A percentile compares a stretch with the other conserved stretches of the same genome.
phyloP scores from a whole-genome alignment of 2,888 invertebrate species.

The Trissonchulus sp. region DNA sequence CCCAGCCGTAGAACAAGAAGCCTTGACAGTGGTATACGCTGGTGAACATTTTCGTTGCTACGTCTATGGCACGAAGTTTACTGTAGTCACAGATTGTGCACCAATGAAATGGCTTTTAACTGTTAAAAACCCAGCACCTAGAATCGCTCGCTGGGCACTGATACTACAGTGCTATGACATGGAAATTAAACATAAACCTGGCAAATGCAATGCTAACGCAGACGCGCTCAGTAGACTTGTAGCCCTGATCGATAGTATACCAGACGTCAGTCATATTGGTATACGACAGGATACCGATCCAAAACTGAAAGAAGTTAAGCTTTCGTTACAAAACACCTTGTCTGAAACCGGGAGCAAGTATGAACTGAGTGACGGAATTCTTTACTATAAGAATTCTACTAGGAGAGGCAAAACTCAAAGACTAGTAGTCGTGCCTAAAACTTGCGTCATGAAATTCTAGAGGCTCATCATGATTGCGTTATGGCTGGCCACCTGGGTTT shows the following conservation, averaged over 20 bases:
- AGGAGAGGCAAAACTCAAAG: no score
- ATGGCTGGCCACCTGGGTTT: constrained; percentile 39
- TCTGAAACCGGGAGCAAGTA: no score
- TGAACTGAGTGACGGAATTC: neutral
- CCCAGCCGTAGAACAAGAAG: no score
- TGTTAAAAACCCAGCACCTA: neutral
- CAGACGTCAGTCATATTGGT: no score
- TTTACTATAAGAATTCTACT: neutral
- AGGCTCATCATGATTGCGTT: constrained; percentile 29
- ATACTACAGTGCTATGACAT: constrained; percentile 7
- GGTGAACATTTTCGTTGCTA: constrained; percentile 27
- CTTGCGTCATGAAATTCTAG: neutral
- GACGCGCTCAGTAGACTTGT: no score
- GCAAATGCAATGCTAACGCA: constrained; percentile 3
- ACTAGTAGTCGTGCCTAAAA: constrained; percentile 24
- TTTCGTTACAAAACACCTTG: no score
- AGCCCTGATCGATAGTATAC: no score
- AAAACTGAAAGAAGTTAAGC: no score
- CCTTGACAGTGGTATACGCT: constrained; percentile 35
- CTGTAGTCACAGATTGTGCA: neutral
- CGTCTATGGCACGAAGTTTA: constrained; percentile 19
- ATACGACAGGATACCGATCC: no score
- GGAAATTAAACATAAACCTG: no score
- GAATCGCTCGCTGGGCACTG: constrained; percentile 8
- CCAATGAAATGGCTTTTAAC: constrained; percentile 25